Base-by-base conservation (phyloP, 2,888 invertebrate genomes). In the Holacanthella duospinosa region DNA sequence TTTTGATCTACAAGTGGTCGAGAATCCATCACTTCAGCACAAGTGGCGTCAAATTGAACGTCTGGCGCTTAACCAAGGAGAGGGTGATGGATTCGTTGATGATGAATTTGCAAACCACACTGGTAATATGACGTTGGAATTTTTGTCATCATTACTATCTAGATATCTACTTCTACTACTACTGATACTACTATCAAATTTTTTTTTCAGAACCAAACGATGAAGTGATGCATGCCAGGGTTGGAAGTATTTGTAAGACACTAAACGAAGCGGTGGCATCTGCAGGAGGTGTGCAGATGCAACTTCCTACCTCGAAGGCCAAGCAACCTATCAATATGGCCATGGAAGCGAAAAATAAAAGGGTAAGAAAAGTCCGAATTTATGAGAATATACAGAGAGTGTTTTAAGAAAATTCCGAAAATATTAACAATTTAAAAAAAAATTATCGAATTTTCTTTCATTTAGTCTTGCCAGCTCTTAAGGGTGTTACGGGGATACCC, bases 1-100 rank as follows among this genome's bases (percentile, higher is more conserved):
- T 0, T 69, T 69, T 58, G 68, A 68, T 27, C 2, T 66, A 4
- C 26, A 65, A 16, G 61, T 63, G 27, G 63, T 66, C 1, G 55
- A 71, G 27, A 69, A 69, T 61, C 71, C 71, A 0, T 27, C n/a
- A 27, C 19, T 71, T 26, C 68, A 71, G 43, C 29, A 55, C 27
- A 64, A 58, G 6, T 68, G 68, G 65, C 59, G 66, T 24, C 64
- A 68, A 29, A 26, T 71, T 24, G 71, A 71, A 57, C 58, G 60
- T 4, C 55, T 64, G 44, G 71, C 69, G 1, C 54, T 69, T 19
- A 57, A 63, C 21, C 48, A 63, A n/a, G 16, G 53, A 12, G 62
- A 61, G n/a, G 59, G 65, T 43, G 60, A 36, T 36, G 24, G 16
- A 16, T 61, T 65, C 1, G 68, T 66, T 0, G 61, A 61, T 9